Percentiles rank a stretch among this genome's conserved stretches.
Evolutionary conservation across 2,888 invertebrate species (phyloP).

Genomic region (Volucella inanis): DNA sequence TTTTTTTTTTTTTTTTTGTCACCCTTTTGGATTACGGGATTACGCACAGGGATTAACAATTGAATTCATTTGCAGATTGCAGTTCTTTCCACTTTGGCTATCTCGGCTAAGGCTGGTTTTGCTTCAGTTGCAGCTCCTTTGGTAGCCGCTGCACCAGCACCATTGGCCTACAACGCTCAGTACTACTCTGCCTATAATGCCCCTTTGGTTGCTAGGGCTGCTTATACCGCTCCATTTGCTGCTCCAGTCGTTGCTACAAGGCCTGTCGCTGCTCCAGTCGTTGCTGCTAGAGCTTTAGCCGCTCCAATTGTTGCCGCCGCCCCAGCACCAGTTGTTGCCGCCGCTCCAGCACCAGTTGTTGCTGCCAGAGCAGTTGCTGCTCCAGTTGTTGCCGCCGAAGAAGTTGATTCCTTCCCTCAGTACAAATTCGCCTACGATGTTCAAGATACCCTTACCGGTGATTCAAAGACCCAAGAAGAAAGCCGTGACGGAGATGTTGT

Average conservation of each 20-base stretch:
- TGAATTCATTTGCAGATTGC: slow-evolving; percentile 79
- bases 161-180: slow-evolving; percentile 75
- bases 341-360: slow-evolving; percentile 77
- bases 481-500: slow-evolving; percentile 84
- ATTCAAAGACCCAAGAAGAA: slow-evolving; percentile 84
- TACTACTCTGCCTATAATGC: slow-evolving; percentile 74
- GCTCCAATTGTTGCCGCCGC: slow-evolving; percentile 78
- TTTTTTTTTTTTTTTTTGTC: neutral
- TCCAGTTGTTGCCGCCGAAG: slow-evolving; percentile 79
- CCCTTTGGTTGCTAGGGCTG: slow-evolving; percentile 77
- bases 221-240: slow-evolving; percentile 78
- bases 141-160: slow-evolving; percentile 77
- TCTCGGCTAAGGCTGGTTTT: slow-evolving; percentile 81
- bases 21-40: slow-evolving; percentile 57
- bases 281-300: slow-evolving; percentile 72
- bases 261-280: slow-evolving; percentile 76
- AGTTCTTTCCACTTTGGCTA: slow-evolving; percentile 82
- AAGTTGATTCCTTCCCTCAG: slow-evolving; percentile 83
- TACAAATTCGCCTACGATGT: slow-evolving; percentile 84
- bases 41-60: slow-evolving; percentile 54
- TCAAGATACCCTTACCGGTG: slow-evolving; percentile 84
- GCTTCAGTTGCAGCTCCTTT: slow-evolving; percentile 78
- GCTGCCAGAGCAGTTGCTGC: slow-evolving; percentile 75
- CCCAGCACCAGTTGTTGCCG: slow-evolving; percentile 76
- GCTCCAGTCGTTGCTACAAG: slow-evolving; percentile 75